These are phyloP conservation scores for Bubo scandiacus DNA, from an alignment of 2,113 vertebrate genomes.

Conservation along the genomic window DNA sequence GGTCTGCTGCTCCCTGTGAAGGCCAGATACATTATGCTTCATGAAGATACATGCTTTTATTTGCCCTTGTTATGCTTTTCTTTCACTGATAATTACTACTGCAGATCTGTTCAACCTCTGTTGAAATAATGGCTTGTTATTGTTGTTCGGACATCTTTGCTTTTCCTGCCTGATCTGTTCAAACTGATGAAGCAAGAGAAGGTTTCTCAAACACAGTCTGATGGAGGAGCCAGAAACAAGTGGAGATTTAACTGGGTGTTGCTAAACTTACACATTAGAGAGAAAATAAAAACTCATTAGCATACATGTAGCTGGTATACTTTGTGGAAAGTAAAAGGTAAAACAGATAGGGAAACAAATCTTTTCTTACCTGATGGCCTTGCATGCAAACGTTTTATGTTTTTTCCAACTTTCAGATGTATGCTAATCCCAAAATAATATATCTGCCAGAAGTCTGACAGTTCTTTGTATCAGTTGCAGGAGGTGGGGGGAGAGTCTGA, in stretches of 20 bases:
- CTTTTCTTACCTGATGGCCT: neutral
- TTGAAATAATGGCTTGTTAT: neutral
- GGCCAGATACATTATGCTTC: neutral
- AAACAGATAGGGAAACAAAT: neutral
- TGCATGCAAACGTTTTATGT: neutral
- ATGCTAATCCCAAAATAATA: neutral
- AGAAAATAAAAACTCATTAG: neutral
- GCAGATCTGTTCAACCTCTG: neutral
- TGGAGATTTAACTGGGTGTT: neutral
- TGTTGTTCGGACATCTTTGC: neutral
- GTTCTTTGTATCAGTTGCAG: neutral
- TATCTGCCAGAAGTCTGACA: neutral
- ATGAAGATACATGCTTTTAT: neutral
- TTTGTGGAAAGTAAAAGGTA: neutral
- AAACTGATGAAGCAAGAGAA: neutral
- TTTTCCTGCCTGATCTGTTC: neutral
- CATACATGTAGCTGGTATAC: neutral
- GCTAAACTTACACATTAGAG: neutral
- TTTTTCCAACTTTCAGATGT: neutral
- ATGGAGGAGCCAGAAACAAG: neutral
- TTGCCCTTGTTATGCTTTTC: neutral
- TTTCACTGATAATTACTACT: neutral
- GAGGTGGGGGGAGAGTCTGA: neutral
- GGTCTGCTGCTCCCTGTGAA: neutral
- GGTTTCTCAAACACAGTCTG: neutral